These are phyloP conservation scores for Turnix velox DNA, from an alignment of 2,113 vertebrate species.

Conservation along the genomic window DNA sequence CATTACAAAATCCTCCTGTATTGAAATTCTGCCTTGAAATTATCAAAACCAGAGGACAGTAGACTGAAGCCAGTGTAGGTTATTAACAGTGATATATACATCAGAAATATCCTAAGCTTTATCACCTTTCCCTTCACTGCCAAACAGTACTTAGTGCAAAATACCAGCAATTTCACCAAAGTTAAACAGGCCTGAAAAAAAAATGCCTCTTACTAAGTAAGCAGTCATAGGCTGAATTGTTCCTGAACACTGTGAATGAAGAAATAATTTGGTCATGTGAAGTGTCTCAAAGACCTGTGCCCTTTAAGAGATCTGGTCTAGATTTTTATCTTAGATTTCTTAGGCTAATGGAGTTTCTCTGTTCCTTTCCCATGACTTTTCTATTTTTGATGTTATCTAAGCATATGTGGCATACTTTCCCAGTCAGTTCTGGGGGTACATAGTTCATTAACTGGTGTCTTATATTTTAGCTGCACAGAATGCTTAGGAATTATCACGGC, in stretches of 20 bases:
- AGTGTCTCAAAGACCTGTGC: conserved; percentile 3
- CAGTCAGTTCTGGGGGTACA: background rate
- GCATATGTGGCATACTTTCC: conserved; percentile 51
- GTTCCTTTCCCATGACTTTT: conserved; percentile 63
- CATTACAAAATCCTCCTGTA: background rate
- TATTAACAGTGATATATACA: too few relatives aligned
- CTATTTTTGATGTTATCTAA: conserved; percentile 52
- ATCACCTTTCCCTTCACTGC: background rate
- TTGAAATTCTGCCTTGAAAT: background rate
- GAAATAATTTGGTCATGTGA: conserved; percentile 9
- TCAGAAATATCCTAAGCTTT: background rate
- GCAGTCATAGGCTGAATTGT: background rate
- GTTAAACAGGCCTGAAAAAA: background rate
- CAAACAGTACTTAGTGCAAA: background rate
- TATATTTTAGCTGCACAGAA: background rate
- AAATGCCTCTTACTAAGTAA: background rate
- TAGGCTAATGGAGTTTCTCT: background rate
- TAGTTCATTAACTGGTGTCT: conserved; percentile 13
- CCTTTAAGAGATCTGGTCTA: background rate
- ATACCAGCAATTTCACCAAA: background rate
- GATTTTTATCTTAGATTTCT: conserved; percentile 34
- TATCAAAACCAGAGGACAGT: background rate
- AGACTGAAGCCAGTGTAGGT: background rate
- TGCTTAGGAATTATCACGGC: background rate
- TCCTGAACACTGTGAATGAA: background rate